These are phyloP conservation scores for Corythucha ciliata DNA, from an alignment of 2,888 invertebrate species.

Conservation along the genomic window DNA sequence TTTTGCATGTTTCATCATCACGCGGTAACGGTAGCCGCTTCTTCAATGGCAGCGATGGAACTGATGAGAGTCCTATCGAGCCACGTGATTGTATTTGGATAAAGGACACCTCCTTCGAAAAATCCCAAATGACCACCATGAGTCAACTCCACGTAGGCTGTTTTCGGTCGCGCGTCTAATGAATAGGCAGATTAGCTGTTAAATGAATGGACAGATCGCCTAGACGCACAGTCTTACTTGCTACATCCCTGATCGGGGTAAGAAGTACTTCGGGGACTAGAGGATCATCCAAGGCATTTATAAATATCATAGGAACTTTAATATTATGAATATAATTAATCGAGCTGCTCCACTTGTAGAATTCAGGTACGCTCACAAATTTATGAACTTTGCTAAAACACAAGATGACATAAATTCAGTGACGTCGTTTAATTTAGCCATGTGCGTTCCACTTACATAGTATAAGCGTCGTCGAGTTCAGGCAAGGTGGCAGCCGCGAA, in stretches of 20 bases:
- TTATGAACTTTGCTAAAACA: constrained; percentile 59
- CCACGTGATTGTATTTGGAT: constrained; percentile 89
- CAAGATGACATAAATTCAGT: constrained; percentile 24
- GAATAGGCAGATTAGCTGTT: no score
- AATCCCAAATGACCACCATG: constrained; percentile 94
- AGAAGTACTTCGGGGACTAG: constrained; percentile 72
- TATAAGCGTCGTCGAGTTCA: constrained; percentile 83
- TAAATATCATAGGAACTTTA: constrained; percentile 76
- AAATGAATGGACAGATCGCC: no score
- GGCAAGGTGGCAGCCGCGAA: constrained; percentile 78
- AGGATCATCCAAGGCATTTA: constrained; percentile 87
- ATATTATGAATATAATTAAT: constrained; percentile 69
- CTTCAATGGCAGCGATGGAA: constrained; percentile 58
- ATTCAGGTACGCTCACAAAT: constrained; percentile 64
- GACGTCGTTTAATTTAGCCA: no score
- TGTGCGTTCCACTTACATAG: constrained; percentile 45
- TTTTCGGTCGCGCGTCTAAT: no score
- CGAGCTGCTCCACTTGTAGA: constrained; percentile 79
- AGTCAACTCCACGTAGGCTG: constrained; percentile 68
- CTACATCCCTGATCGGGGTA: constrained; percentile 60
- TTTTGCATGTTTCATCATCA: no score
- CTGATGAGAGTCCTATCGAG: constrained; percentile 80
- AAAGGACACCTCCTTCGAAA: constrained; percentile 79
- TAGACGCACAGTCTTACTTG: constrained; percentile 52
- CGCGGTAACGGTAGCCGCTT: no score